Base-by-base conservation (phyloP, 2,113 vertebrate species). In the Labrus mixtus region DNA sequence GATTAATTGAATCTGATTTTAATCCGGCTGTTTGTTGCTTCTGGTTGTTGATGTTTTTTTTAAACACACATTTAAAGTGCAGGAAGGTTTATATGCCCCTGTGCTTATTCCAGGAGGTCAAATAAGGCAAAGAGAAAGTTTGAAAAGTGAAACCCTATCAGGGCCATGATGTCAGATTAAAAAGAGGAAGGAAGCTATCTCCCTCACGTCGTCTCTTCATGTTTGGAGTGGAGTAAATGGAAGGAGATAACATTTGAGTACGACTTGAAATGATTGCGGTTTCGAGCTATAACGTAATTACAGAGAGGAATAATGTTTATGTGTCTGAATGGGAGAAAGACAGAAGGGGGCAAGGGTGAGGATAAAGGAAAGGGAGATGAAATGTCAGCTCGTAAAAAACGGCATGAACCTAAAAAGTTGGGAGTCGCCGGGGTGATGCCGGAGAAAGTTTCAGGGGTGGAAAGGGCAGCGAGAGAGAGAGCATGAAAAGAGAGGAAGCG, bases 1-100 rank as follows among this genome's bases (percentile, higher is more conserved):
- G 79, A 89, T 92, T 90, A 88, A 91, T 92, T 87, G 73, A 90
- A 85, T 89, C 59, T 37, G 73, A 80, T 90, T 88, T 85, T 88
- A 87, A 91, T 83, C 87, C 73, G 81, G 53, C 62, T 75, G 71
- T 86, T 81, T 89, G 61, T 76, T 54, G 78, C 56, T 65, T 51
- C 50, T 75, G 71, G 50, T 78, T 79, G 61, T 79, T 22, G 74
- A 75, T 39, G 20, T 70, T 73, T 61, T 72, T 74, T 57, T 20
- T 61, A 37, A 50, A 20, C 39, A 63, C 56, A 23, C 37, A 63
- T 76, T 50, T 68, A 63, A 74, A 65, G 43, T 13, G 65, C 8
- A 22, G 37, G 50, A 4, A 45, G 56, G 8, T 51, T 56, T 71
- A 16, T 56, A 45, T 54, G 45, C 59, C 46, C 1, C 57, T 58